Evolutionary conservation across 2,888 invertebrate genomes (phyloP), one percentile per base, ranked within the genome.

Genomic region (Drosophila ochracea): DNA sequence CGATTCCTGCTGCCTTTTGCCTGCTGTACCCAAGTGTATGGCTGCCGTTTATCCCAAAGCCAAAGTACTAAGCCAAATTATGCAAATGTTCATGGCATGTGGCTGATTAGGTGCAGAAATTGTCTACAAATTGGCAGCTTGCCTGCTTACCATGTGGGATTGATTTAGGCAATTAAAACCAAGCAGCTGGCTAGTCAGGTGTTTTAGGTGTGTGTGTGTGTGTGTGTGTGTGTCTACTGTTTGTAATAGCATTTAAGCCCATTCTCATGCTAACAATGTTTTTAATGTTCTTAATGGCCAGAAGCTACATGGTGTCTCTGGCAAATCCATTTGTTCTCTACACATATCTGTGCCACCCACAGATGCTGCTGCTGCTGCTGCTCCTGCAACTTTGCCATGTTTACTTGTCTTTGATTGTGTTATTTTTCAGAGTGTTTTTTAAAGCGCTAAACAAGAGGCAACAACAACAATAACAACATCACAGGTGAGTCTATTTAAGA

Each of bases 61-160:
- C 37, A 54, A 66, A 41, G 19, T 31, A 6, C 57, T 57, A 19
- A 57, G 57, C 39, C 58, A 57, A 59, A 74, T 73, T 76, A 75
- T 72, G 80, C 67, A 75, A 72, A 84, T 72, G 52, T 57, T 70
- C 68, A 52, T 65, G 64, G 33, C 55, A 43, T 11, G 31, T n/a
- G 52, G 62, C 53, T 57, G 58, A 76, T 66, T 53, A 59, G 74
- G 64, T 64, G 54, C 68, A 66, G 65, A 68, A 76, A 68, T 74
- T 77, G 67, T 67, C 80, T 75, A 83, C 84, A 87, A 87, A 87
- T 86, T 87, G 88, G 70, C 89, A 76, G 75, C 89, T 71, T 80
- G 84, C 73, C 82, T 76, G 62, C 73, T n/a, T 43, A 50, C 75
- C 87, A 80, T 83, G 67, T 80, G 89, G 80, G 76, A 80, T 80